phyloP scores from a whole-genome alignment of 2,797 vertebrate genomes.

The Morus bassanus region DNA sequence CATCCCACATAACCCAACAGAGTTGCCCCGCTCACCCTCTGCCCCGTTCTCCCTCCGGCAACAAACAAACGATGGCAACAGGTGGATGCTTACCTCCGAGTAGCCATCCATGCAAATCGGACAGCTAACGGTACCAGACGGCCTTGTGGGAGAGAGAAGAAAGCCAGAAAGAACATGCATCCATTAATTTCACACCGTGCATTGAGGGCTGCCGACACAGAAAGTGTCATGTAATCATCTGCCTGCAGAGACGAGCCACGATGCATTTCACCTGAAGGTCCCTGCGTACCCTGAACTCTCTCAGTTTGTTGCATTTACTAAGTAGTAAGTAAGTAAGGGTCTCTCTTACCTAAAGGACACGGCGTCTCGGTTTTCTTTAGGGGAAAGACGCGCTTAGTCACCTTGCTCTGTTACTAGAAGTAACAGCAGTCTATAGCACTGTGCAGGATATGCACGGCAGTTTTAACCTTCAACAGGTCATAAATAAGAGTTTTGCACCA shows the following conservation, averaged over 20 bases:
- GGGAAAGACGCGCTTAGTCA: not conserved
- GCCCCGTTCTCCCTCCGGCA: not conserved
- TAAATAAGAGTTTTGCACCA: not conserved
- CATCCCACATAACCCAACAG: not conserved
- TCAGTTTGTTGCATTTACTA: not conserved
- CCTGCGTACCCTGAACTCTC: not conserved
- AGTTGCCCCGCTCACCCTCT: not conserved
- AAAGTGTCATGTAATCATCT: accelerated
- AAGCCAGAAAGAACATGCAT: not conserved
- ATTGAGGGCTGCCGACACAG: accelerated
- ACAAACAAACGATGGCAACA: accelerated
- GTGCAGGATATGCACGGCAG: accelerated
- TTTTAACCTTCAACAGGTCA: not conserved
- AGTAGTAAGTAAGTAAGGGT: no score
- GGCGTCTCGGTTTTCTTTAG: not conserved
- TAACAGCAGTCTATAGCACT: not conserved
- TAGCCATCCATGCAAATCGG: constrained; percentile 92
- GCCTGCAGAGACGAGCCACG: not conserved
- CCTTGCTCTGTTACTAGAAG: not conserved
- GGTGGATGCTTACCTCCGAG: constrained; percentile 80
- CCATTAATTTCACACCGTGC: not conserved
- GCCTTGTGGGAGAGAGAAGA: constrained; percentile 39
- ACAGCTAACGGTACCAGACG: constrained; percentile 83
- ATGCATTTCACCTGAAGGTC: not conserved
- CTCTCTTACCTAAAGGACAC: not conserved